Conservation (phyloP, 2,888 invertebrate genomes). For the Synergus gifuensis region DNA sequence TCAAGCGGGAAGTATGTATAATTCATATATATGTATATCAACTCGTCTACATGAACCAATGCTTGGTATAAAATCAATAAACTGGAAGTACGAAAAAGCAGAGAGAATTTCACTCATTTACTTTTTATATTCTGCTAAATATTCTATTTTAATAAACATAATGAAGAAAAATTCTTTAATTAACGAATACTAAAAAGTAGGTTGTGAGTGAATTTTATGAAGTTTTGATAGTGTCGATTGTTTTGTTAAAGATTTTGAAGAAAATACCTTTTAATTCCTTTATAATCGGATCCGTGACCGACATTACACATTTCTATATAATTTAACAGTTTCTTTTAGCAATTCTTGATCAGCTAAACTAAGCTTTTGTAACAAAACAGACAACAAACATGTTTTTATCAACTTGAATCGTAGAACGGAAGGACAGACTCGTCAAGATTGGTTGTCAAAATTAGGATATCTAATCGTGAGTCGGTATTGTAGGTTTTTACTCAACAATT, state of each 20-base stretch:
- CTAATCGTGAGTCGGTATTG: constrained; percentile 13
- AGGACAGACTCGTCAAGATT: neutral
- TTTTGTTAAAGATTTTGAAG: neutral
- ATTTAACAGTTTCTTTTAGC: neutral
- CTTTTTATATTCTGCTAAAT: neutral
- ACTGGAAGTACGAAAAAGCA: neutral
- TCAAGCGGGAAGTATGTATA: neutral
- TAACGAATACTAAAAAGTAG: neutral
- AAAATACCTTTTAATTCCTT: constrained; percentile 81
- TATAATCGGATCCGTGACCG: constrained; percentile 81
- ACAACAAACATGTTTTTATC: neutral
- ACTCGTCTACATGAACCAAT: neutral
- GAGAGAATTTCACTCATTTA: neutral
- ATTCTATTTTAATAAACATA: neutral
- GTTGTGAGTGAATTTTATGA: neutral
- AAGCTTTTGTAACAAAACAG: neutral
- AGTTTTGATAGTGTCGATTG: neutral
- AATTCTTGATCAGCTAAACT: neutral
- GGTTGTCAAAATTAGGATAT: constrained; percentile 12
- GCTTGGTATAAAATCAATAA: neutral
- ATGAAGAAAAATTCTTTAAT: neutral
- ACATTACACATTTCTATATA: constrained; percentile 77
- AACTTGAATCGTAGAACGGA: constrained; percentile 11
- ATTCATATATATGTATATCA: neutral
- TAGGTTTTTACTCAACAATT: neutral